Percentiles rank a stretch among this genome's conserved stretches.
These are phyloP conservation scores for Sinopyrophorus schimmeli DNA, from an alignment of 2,888 invertebrate species.

Conservation along the genomic window DNA sequence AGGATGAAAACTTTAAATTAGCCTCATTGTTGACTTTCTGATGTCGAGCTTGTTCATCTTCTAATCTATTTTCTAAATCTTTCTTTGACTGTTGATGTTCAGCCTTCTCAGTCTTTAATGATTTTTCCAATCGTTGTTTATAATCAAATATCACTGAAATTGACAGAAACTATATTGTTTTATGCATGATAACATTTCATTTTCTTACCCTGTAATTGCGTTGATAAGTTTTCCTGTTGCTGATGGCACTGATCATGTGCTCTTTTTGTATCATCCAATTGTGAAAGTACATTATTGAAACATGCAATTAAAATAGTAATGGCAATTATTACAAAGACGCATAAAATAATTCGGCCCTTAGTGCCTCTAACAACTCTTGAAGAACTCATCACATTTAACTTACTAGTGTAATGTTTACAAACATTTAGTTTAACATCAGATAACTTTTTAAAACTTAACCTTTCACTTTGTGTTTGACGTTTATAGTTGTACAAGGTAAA, in stretches of 20 bases:
- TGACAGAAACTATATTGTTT: not conserved
- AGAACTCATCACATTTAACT: constrained; percentile 55
- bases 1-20: constrained; percentile 58
- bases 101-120: constrained; percentile 59
- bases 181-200: not conserved
- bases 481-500: not conserved
- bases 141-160: constrained; percentile 62
- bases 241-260: constrained; percentile 60
- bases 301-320: constrained; percentile 61
- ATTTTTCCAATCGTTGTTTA: constrained; percentile 62
- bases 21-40: constrained; percentile 58
- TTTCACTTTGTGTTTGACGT: constrained; percentile 17
- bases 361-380: constrained; percentile 62
- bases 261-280: constrained; percentile 60
- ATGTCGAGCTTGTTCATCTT: constrained; percentile 57
- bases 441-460: constrained; percentile 18
- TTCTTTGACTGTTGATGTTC: constrained; percentile 59
- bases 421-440: constrained; percentile 28
- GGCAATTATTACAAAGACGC: constrained; percentile 58
- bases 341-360: constrained; percentile 61
- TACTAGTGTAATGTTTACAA: constrained; percentile 30
- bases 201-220: constrained; percentile 62
- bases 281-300: constrained; percentile 62
- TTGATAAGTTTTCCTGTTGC: constrained; percentile 62
- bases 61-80: constrained; percentile 55